Evolutionary conservation across 2,888 invertebrate genomes (phyloP), one percentile per base, ranked within the genome.

Genomic region (Epinotia demarniana): DNA sequence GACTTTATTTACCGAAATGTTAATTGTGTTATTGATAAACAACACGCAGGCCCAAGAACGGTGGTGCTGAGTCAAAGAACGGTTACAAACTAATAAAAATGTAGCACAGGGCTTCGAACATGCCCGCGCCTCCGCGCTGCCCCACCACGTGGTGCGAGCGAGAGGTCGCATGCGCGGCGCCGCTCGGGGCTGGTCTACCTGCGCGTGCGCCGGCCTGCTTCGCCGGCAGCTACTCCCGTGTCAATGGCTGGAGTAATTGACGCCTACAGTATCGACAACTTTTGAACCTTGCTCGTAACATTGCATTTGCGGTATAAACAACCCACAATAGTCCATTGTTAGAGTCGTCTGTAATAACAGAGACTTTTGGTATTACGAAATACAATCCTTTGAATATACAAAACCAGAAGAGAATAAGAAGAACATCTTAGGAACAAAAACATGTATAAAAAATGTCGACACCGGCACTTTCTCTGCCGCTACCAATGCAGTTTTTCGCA

Each of bases 51-150:
- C 79, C 39, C 64, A 81, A 78, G 78, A 80, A 84, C 88, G 77
- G 82, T 81, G 84, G 84, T 81, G 83, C 78, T 78, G 81, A 86
- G 81, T 78, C 83, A 80, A 81, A 85, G 90, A 90, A 90, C 94
- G 91, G 91, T 92, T 91, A 92, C 89, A 92, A 92, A 94, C 94
- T 94, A 92, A 93, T 92, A 92, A 93, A 91, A 93, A 92, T 94
- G 92, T 95, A 94, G 93, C 94, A 89, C 93, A 91, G 87, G 92
- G 83, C 88, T 86, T 85, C 89, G 88, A 90, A 88, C 85, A 89
- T 91, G 90, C 91, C 91, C 89, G 92, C 91, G 89, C 89, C 83
- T 81, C 76, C 66, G 78, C 80, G 53, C 67, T 72, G 85, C 93
- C 93, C 94, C 93, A 91, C 94, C 91, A 91, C 88, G 89, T 89